Evolutionary conservation across 2,888 invertebrate genomes (phyloP).

Genomic region (Dolomedes plantarius): DNA sequence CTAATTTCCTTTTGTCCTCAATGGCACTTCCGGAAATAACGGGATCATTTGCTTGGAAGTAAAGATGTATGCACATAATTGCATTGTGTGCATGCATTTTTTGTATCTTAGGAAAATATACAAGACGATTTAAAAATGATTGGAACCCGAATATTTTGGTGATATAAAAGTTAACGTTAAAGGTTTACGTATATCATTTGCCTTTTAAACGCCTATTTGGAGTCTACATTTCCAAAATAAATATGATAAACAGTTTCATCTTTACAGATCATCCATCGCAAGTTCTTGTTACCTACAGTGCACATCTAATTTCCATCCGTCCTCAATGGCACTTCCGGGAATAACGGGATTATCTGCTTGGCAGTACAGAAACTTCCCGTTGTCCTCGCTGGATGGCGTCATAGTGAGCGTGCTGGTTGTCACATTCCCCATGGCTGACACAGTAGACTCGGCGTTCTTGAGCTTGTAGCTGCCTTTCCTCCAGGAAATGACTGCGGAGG

Average conservation of each 20-base stretch:
- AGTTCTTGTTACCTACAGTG: slow-evolving; percentile 74
- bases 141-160: too few species aligned
- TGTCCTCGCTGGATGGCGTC: slow-evolving; percentile 74
- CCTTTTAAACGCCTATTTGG: too few species aligned
- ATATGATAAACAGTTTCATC: too few species aligned
- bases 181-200: too few species aligned
- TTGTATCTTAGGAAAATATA: too few species aligned
- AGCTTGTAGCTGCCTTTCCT: slow-evolving; percentile 61
- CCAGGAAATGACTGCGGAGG: slow-evolving; percentile 65
- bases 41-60: slow-evolving; percentile 74
- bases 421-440: slow-evolving; percentile 72
- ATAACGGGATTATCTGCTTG: slow-evolving; percentile 74
- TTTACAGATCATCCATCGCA: too few species aligned
- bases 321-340: slow-evolving; percentile 73
- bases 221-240: too few species aligned
- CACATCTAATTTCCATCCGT: slow-evolving; percentile 74
- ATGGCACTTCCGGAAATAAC: slow-evolving; percentile 73
- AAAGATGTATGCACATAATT: too few species aligned
- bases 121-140: too few species aligned
- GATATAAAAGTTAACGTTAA: too few species aligned
- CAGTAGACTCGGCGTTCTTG: slow-evolving; percentile 47
- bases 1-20: slow-evolving; percentile 74
- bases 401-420: slow-evolving; percentile 74
- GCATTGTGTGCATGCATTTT: too few species aligned
- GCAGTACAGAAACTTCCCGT: slow-evolving; percentile 74